These are phyloP conservation scores for Cossypha niveicapilla DNA, from an alignment of 2,797 vertebrate species.

Conservation along the genomic window DNA sequence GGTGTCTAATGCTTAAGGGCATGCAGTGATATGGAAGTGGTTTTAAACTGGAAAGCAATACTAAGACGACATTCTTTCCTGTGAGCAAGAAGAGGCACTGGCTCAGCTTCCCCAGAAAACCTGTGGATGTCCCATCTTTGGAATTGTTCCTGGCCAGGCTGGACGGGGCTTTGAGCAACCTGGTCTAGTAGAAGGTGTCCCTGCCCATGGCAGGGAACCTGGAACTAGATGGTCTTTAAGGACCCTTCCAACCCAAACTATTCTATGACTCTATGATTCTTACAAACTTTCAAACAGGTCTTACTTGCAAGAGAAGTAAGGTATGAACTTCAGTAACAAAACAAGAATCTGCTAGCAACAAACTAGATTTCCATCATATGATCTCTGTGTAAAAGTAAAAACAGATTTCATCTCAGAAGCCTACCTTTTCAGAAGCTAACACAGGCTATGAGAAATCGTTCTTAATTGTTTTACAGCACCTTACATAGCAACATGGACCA, in stretches of 20 bases:
- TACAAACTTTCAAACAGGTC: neutral
- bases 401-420: neutral
- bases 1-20: neutral
- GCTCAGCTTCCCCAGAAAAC: neutral
- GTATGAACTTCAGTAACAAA: neutral
- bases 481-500: neutral
- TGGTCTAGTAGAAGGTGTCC: neutral
- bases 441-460: neutral
- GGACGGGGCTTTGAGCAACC: neutral
- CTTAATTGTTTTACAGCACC: neutral
- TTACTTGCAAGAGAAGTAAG: neutral
- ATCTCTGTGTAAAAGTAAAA: neutral
- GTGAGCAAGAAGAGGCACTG: neutral
- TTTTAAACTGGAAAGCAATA: neutral
- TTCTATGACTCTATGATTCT: neutral
- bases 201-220: neutral
- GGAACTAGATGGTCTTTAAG: neutral
- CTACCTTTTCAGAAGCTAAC: neutral
- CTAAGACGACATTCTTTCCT: neutral
- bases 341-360: neutral
- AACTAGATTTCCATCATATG: neutral
- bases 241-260: neutral
- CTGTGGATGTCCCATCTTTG: neutral
- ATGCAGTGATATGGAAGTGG: neutral
- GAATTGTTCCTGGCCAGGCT: neutral